A percentile compares a stretch with the other conserved stretches of the same genome.
Conservation (phyloP, 2,888 invertebrate species). For the Polydesmus complanatus region DNA sequence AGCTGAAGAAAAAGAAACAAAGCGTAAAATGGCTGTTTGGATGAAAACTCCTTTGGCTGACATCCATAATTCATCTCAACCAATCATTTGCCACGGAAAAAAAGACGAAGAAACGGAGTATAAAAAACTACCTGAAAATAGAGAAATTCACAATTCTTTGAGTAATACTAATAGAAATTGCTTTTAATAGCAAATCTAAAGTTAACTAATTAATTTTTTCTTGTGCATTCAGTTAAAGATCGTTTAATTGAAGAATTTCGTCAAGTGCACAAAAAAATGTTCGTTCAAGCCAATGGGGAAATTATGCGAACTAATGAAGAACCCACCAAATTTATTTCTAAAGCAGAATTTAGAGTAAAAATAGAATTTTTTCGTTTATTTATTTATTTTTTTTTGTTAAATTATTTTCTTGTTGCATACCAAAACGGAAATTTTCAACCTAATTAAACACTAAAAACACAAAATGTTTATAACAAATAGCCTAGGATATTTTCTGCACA, state of each 20-base stretch:
- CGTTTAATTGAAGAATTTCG: not conserved
- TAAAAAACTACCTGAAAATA: not conserved
- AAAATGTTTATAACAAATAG: no score
- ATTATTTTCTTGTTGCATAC: no score
- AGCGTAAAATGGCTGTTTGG: not conserved
- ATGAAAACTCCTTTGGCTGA: not conserved
- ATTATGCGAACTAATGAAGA: not conserved
- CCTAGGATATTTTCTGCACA: no score
- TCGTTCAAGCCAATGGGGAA: not conserved
- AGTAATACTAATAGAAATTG: no score
- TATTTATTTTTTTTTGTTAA: no score
- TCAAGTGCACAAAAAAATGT: not conserved
- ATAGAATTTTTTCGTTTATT: not conserved
- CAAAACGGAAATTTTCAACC: no score
- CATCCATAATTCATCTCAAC: not conserved
- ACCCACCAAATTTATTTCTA: not conserved
- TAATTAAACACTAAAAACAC: no score
- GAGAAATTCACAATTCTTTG: no score
- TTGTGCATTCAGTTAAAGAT: not conserved
- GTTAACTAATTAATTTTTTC: not conserved
- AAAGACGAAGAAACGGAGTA: not conserved
- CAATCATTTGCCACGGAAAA: not conserved
- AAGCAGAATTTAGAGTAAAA: not conserved
- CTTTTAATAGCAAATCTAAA: no score
- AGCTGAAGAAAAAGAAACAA: not conserved